Base-by-base conservation (phyloP, 2,113 vertebrate species). In the Mixornis gularis region DNA sequence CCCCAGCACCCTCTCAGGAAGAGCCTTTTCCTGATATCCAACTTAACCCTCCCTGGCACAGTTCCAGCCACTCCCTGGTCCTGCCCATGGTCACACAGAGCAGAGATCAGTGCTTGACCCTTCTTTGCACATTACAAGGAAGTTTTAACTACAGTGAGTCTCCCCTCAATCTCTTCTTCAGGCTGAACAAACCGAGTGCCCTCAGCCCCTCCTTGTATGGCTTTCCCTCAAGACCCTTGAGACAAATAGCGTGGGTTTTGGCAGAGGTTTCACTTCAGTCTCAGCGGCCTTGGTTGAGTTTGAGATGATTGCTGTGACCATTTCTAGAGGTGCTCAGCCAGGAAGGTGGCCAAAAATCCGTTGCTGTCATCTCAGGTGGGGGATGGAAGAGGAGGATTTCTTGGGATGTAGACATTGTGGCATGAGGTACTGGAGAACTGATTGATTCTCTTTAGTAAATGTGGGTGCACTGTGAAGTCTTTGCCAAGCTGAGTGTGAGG, bases 161-260 rank as follows among this genome's bases (percentile, higher is more conserved):
- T 53, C 29, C 25, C 17, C n/a, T 74, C 40, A 40, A 25, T 66
- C 19, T 46, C 60, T 58, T 52, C 55, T 53, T 6, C 34, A 53
- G 27, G 22, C 53, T 53, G 40, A 60, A 22, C 25, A 74, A 25
- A n/a, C 9, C 20, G 53, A 48, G 52, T 52, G n/a, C 14, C 38
- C 38, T 60, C n/a, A 74, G 20, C 29, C 34, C 24, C 6, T 40
- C 10, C 19, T 52, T 60, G n/a, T 20, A n/a, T 59, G 38, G 17
- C 19, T 70, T 63, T 11, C 49, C n/a, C 22, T 73, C 6, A 17
- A 43, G 17, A 36, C 52, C 20, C 20, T 5, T 46, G 29, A 81
- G 17, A 80, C 1, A 0, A 63, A 22, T 41, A 21, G 10, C 2
- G 0, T 48, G 41, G 3, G 1, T 26, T 94, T 85, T 60, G 53